Base-by-base conservation (phyloP, 2,888 invertebrate species). In the Ypsolopha sequella region DNA sequence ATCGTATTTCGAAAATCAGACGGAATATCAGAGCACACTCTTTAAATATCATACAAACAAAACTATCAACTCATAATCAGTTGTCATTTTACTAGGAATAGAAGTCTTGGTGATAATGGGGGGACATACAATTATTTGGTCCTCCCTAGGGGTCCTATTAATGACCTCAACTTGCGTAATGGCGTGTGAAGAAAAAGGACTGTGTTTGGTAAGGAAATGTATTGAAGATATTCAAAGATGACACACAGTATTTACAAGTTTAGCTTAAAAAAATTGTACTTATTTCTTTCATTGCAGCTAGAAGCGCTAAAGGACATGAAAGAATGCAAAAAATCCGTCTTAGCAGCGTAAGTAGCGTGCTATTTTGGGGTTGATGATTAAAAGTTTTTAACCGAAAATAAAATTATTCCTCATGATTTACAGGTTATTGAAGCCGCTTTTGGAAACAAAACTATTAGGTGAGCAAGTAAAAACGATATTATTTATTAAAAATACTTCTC, bases 231-330 rank as follows among this genome's bases (percentile, higher is more conserved):
- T 44, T n/a, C 24, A 24, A 24, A 24, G 24, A 3, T 24, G 24
- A 2, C 24, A 24, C 24, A 4, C 24, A n/a, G n/a, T n/a, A 24
- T 24, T 24, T 2, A 6, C 39, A 39, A n/a, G 39, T 39, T 39
- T 39, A 39, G 11, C 10, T 2, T 39, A n/a, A 39, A n/a, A 39
- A 39, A 3, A 3, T 3, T 39, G 39, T n/a, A 24, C 2, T 24
- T 24, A 24, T 24, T 24, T 24, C 24, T 53, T 55, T 58, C 53
- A 53, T 70, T 68, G 49, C 71, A 84, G 85, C 55, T 84, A 55
- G 82, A 85, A 54, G 77, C 79, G 0, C 55, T 86, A 1, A 78
- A 81, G 52, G 84, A 81, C 48, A 66, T 84, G 64, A 85, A 84
- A 57, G 80, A 81, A 63, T 85, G 81, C 58, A 74, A 77, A 55